Evolutionary conservation across 2,888 invertebrate genomes (phyloP), one percentile per base, ranked within the genome.

Genomic region (Poecilus cupreus): DNA sequence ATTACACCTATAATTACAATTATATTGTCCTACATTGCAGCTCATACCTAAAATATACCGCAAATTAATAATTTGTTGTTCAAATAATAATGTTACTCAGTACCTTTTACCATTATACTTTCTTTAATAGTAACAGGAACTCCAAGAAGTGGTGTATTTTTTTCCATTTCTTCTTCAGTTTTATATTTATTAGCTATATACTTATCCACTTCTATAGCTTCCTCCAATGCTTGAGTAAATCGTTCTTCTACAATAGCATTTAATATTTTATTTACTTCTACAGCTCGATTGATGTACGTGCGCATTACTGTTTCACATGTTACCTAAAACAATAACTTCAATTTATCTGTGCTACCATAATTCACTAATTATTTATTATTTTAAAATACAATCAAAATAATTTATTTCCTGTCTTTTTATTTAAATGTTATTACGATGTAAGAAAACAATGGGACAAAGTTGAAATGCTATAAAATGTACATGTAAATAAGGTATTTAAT

Each of bases 81-180:
- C 10, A 16, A 16, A 2, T 43, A 18, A 22, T 43, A 43, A 43
- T 49, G n/a, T 64, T 2, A 64, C 0, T 24, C n/a, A 79, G 37
- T 87, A 92, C 95, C 96, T 91, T 94, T 92, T 1, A 96, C 93
- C 70, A 93, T 92, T 85, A 96, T 94, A 85, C 94, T 94, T 88
- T 96, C 96, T 88, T 97, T 97, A 0, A 96, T 93, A 3, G 96
- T 96, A 83, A 97, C 91, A 0, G 97, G 97, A 2, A 97, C 92
- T 3, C 97, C 97, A 8, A 96, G 90, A 82, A 97, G 89, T 0
- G 96, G 96, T 84, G 93, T 94, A 64, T 94, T 91, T 81, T 91
- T 90, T 82, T 92, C 92, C 85, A 95, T 90, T 72, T 93, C 92
- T 46, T 92, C 92, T 13, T 92, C 89, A 3, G 90, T 91, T 60